These are phyloP conservation scores for Xanthorhoe designata DNA, from an alignment of 2,888 invertebrate species.

Conservation along the genomic window DNA sequence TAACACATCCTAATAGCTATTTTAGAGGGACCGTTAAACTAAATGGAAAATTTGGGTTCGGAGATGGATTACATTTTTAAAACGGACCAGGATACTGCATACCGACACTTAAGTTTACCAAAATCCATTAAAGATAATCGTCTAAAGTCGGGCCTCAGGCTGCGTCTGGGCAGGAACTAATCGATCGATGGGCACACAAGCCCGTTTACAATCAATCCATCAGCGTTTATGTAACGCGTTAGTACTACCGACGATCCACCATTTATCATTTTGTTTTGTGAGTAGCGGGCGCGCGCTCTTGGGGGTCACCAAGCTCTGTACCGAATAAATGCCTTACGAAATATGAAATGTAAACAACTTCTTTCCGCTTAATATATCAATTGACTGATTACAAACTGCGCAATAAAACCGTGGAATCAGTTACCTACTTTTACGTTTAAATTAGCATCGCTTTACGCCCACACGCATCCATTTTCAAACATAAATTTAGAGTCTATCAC, in stretches of 20 bases:
- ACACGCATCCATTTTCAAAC: constrained; percentile 39
- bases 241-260: constrained; percentile 76
- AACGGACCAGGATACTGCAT: constrained; percentile 64
- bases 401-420: constrained; percentile 26
- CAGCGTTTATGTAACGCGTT: constrained; percentile 81
- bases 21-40: constrained; percentile 60
- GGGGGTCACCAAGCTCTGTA: constrained; percentile 71
- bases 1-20: constrained; percentile 55
- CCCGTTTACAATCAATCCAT: constrained; percentile 83
- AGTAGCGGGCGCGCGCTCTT: constrained; percentile 73
- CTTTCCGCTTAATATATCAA: constrained; percentile 57
- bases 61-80: constrained; percentile 65
- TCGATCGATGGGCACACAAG: constrained; percentile 80
- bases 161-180: constrained; percentile 74
- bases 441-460: constrained; percentile 34
- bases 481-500: constrained; percentile 63
- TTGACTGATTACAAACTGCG: constrained; percentile 42
- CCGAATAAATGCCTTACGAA: constrained; percentile 69
- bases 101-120: constrained; percentile 73
- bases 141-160: constrained; percentile 69
- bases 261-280: constrained; percentile 84
- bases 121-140: constrained; percentile 82
- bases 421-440: constrained; percentile 34
- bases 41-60: constrained; percentile 67
- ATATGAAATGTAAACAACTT: constrained; percentile 71